These are phyloP conservation scores for Bergia sp. DNA, from an alignment of 92 coral and sea anemone genomes.

Conservation along the genomic window DNA sequence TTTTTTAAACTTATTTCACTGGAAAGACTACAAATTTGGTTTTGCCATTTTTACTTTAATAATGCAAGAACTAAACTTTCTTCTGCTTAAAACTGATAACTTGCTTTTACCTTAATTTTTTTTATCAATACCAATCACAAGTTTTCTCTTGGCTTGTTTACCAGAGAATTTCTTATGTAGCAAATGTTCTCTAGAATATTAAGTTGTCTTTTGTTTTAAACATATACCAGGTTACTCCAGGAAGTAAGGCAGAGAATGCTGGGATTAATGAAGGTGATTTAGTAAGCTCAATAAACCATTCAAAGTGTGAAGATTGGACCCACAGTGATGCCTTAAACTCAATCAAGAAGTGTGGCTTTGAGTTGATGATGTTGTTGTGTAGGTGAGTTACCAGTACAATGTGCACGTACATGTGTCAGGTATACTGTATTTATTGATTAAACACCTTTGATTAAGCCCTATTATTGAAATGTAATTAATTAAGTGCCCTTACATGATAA, in stretches of 20 bases:
- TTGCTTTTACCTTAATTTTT: too few species aligned
- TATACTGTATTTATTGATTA: neutral
- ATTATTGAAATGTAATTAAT: neutral
- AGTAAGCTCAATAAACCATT: conserved; percentile 73
- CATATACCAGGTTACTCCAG: conserved; percentile 69
- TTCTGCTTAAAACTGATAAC: too few species aligned
- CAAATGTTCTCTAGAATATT: too few species aligned
- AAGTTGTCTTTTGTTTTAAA: too few species aligned
- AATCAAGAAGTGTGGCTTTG: conserved; percentile 78
- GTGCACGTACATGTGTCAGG: neutral
- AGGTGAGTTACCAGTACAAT: conserved; percentile 61
- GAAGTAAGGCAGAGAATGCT: conserved; percentile 87
- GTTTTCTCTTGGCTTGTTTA: too few species aligned
- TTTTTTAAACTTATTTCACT: too few species aligned
- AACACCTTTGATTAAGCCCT: neutral
- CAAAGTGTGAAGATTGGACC: conserved; percentile 76
- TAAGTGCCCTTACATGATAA: neutral
- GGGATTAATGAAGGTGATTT: conserved; percentile 77
- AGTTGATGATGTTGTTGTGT: conserved; percentile 69
- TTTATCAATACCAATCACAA: too few species aligned
- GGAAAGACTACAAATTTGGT: too few species aligned
- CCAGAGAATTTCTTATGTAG: too few species aligned
- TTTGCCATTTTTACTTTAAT: too few species aligned
- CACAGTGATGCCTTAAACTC: conserved; percentile 91
- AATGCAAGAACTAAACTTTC: too few species aligned